These are phyloP conservation scores for Alethe castanea DNA, from an alignment of 2,113 vertebrate species.

Conservation along the genomic window DNA sequence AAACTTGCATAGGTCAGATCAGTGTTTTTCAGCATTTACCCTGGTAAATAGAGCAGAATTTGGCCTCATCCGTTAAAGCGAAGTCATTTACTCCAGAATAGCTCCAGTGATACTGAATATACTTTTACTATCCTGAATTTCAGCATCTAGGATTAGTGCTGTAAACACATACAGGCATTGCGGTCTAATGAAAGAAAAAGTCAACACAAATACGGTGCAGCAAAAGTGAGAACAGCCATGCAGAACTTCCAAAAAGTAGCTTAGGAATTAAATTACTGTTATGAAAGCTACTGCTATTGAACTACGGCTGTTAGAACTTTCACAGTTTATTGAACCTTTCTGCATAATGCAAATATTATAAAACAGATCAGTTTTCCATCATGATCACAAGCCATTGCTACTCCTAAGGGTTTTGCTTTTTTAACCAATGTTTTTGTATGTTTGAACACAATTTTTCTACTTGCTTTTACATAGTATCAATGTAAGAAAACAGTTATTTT, in stretches of 20 bases:
- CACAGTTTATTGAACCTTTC: not conserved
- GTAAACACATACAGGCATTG: not conserved
- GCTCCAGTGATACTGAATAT: not conserved
- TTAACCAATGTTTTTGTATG: not conserved
- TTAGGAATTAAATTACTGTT: not conserved
- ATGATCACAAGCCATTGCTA: not conserved
- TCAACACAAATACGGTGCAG: not conserved
- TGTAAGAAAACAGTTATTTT: not conserved
- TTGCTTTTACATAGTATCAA: not conserved
- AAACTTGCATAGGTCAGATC: not conserved
- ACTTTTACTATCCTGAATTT: not conserved
- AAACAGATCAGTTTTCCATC: not conserved
- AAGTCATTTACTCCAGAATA: not conserved
- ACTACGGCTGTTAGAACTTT: not conserved
- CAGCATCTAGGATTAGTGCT: not conserved
- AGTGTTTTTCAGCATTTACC: not conserved
- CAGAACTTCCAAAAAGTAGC: not conserved
- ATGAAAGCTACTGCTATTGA: not conserved
- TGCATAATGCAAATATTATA: not conserved
- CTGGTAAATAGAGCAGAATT: not conserved
- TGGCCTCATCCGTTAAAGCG: rapidly evolving
- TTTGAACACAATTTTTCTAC: not conserved
- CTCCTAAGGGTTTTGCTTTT: not conserved
- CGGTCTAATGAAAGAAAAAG: not conserved
- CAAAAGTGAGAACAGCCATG: not conserved